Percentiles rank a stretch among this genome's conserved stretches.
Conservation (phyloP, 37 sponge, comb jelly and placozoan species). For the Ephydatia muelleri region DNA sequence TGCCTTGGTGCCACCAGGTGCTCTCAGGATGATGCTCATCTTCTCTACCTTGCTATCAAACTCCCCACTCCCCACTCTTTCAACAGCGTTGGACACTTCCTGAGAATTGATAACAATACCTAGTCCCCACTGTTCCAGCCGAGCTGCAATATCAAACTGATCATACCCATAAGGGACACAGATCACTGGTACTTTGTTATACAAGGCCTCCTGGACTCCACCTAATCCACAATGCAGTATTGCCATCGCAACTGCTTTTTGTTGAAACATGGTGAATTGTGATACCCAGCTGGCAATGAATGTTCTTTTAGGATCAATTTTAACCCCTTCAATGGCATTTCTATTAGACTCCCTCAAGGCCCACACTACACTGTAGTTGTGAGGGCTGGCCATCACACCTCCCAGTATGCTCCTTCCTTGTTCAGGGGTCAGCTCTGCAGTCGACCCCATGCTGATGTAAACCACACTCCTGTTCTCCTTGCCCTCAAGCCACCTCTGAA, state of each 20-base stretch:
- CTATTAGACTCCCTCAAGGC: neutral
- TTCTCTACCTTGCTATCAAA: too few species aligned
- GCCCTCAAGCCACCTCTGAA: constrained; percentile 18
- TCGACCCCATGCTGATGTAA: too few species aligned
- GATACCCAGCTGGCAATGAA: constrained; percentile 14
- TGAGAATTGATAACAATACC: constrained; percentile 6
- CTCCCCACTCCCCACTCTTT: too few species aligned
- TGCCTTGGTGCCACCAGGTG: too few species aligned
- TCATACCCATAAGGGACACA: constrained; percentile 21
- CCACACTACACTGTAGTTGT: constrained; percentile 23
- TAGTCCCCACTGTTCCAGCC: constrained; percentile 7
- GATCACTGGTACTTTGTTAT: constrained; percentile 27
- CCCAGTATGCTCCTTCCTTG: too few species aligned
- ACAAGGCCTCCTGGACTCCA: constrained; percentile 34
- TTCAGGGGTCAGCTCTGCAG: neutral
- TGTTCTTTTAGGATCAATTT: neutral
- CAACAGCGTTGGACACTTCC: too few species aligned
- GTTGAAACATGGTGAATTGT: constrained; percentile 20
- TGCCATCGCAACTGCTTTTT: constrained; percentile 11
- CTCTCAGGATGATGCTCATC: too few species aligned
- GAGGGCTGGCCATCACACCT: neutral
- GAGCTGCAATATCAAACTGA: constrained; percentile 8
- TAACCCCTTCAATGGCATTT: neutral
- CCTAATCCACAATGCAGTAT: constrained; percentile 40
- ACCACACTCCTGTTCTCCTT: too few species aligned